phyloP scores from a whole-genome alignment of 2,797 vertebrate genomes.

The Oreortyx pictus region DNA sequence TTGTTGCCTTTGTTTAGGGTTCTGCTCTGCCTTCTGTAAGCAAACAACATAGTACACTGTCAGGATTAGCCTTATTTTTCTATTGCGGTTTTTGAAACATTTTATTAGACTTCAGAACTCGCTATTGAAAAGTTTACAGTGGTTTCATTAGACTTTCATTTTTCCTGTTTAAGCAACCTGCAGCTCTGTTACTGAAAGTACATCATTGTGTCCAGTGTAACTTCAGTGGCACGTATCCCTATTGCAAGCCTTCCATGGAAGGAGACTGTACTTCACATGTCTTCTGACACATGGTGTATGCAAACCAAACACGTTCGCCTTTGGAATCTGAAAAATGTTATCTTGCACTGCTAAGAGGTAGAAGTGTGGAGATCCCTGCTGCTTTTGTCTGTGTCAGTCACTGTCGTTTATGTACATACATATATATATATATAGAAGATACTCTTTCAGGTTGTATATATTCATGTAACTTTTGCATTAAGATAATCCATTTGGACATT shows the following conservation, averaged over 20 bases:
- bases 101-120: not conserved
- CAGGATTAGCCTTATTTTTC: not conserved
- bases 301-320: not conserved
- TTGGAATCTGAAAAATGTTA: not conserved
- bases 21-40: not conserved
- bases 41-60: not conserved
- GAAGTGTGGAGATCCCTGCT: not conserved
- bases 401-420: conserved; percentile 13
- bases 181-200: not conserved
- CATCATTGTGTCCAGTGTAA: not conserved
- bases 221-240: not conserved
- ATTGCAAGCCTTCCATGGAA: not conserved
- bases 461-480: conserved; percentile 51
- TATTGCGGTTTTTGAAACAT: not conserved
- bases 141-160: not conserved
- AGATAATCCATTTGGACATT: conserved; percentile 60
- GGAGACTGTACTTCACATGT: not conserved
- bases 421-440: not conserved
- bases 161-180: not conserved
- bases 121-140: not conserved
- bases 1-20: not conserved
- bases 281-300: not conserved
- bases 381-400: conserved; percentile 4
- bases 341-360: not conserved
- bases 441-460: conserved; percentile 57